A percentile compares a stretch with the other conserved stretches of the same genome.
These are phyloP conservation scores for Strongylocentrotus purpuratus DNA, from an alignment of 35 echinoderm and acorn worm genomes.

Conservation along the genomic window DNA sequence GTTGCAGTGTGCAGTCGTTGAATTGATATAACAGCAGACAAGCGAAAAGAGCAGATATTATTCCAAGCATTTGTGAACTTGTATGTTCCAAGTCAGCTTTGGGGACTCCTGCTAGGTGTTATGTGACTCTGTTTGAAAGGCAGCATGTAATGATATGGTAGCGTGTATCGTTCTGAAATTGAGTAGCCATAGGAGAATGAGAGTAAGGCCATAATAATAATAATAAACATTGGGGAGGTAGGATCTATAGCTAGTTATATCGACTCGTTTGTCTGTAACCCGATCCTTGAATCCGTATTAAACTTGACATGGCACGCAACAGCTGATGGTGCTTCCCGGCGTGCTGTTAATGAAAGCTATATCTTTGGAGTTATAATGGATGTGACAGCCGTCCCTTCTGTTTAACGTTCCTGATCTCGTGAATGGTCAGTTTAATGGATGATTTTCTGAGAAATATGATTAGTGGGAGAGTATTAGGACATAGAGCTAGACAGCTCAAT, in stretches of 20 bases:
- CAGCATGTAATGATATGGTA: not conserved
- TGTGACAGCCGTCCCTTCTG: not conserved
- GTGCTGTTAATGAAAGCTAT: not conserved
- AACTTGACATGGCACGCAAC: not conserved
- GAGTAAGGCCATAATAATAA: not conserved
- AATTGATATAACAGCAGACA: not conserved
- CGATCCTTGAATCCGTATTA: not conserved
- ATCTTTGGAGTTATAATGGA: not conserved
- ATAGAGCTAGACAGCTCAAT: not conserved
- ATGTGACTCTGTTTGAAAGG: not conserved
- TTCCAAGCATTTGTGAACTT: not conserved
- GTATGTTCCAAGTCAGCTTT: not conserved
- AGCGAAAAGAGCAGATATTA: not conserved
- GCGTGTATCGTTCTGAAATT: not conserved
- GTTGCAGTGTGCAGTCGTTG: too few relatives aligned
- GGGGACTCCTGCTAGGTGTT: not conserved
- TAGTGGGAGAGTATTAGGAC: not conserved
- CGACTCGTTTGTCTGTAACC: not conserved
- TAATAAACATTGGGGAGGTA: not conserved
- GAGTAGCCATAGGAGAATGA: not conserved
- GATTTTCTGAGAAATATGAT: not conserved
- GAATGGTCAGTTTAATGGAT: not conserved
- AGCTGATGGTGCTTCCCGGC: not conserved
- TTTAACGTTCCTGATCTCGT: not conserved
- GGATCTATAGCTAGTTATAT: slow-evolving; percentile 1